A percentile compares a stretch with the other conserved stretches of the same genome.
These are phyloP conservation scores for Otolemur garnettii DNA, from an alignment of 2,113 vertebrate species.

Conservation along the genomic window DNA sequence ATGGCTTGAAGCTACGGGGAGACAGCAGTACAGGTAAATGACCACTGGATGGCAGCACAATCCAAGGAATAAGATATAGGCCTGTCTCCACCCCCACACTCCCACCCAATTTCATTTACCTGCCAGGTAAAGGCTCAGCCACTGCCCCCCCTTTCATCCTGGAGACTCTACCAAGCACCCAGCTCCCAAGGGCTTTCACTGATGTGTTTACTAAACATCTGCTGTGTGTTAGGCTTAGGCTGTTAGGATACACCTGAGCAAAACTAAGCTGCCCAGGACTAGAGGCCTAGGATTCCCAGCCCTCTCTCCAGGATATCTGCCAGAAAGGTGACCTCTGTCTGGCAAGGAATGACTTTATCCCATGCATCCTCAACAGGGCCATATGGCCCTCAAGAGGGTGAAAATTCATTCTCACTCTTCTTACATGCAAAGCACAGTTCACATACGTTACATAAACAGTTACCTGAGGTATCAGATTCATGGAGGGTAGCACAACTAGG, in stretches of 20 bases:
- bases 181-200: not conserved
- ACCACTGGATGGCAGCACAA: slow-evolving; percentile 76
- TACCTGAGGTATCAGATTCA: not conserved
- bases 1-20: not conserved
- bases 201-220: not conserved
- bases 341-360: not conserved
- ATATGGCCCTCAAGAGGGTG: not conserved
- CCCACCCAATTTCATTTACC: not conserved
- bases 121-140: not conserved
- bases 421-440: not conserved
- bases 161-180: not conserved
- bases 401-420: not conserved
- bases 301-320: not conserved
- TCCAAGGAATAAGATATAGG: slow-evolving; percentile 38
- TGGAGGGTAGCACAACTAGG: not conserved
- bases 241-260: not conserved
- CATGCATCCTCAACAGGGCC: not conserved
- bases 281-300: not conserved
- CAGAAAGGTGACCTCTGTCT: not conserved
- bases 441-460: not conserved
- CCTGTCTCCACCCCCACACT: too few species aligned
- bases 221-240: not conserved
- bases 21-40: slow-evolving; percentile 29
- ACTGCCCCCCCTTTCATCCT: not conserved
- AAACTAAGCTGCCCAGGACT: not conserved